Base-by-base conservation (phyloP, 2,113 vertebrate genomes). In the Phrynosoma platyrhinos region DNA sequence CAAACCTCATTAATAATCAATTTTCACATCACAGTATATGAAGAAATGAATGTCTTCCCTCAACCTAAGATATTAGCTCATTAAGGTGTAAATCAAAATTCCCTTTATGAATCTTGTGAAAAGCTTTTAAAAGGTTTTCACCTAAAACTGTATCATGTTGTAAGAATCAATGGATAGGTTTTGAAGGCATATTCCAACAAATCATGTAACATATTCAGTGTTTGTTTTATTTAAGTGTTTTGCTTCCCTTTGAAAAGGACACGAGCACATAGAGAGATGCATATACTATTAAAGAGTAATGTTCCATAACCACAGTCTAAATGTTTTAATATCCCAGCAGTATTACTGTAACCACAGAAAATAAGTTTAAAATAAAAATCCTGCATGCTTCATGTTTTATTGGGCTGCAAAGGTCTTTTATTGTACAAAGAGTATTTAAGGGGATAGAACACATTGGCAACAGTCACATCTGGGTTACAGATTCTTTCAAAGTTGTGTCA, bases 261-360 rank as follows among this genome's bases (percentile, higher is more conserved):
- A 58, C 2, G 53, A 40, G 27, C 20, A 79, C 21, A 71, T 9
- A 14, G 52, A 72, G 69, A 81, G 25, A 81, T 62, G 9, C 14
- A 58, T 81, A 36, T 62, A 72, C 36, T 62, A 81, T 87, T 81
- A 81, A 87, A 87, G 53, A 62, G 16, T 80, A 87, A 87, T 72
- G 68, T 87, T 58, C 68, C 68, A 74, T 81, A 78, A 71, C 18
- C 83, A 72, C 13, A 30, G 82, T 88, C 62, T 76, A 88, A 83
- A 75, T 83, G 83, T 83, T 32, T 77, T 68, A 88, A 66, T 87
- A 81, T 42, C 53, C 40, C 30, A 55, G 12, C 25, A 69, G 23
- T 40, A 40, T 74, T 25, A 62, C 21, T 68, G 58, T 52, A 53
- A 30, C 71, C 27, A 53, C 80, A 32, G 74, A 66, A 64, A 47